These are phyloP conservation scores for Dendrolimus houi DNA, from an alignment of 2,888 invertebrate genomes.

Conservation along the genomic window DNA sequence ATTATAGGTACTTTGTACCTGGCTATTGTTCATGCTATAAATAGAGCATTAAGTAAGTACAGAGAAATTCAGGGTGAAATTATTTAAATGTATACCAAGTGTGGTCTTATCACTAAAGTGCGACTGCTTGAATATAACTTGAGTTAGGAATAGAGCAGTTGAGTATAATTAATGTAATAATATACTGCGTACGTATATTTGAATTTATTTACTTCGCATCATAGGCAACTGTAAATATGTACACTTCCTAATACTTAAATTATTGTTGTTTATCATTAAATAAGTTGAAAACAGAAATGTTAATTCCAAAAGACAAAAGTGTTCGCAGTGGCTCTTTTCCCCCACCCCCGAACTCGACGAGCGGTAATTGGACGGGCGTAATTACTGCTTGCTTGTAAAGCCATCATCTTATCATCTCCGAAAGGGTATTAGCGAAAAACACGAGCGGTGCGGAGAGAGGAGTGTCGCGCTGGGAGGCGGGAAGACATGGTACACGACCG, in stretches of 20 bases:
- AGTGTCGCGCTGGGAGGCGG: conserved; percentile 4
- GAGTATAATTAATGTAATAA: too few species aligned
- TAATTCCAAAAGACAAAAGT: conserved; percentile 25
- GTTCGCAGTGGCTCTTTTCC: conserved; percentile 40
- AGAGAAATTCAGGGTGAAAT: too few species aligned
- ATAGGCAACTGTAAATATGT: background rate
- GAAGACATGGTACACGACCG: conserved; percentile 20
- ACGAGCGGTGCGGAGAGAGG: conserved; percentile 28
- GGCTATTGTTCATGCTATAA: too few species aligned
- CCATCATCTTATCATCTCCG: conserved; percentile 71
- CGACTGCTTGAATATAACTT: too few species aligned
- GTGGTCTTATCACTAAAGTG: too few species aligned
- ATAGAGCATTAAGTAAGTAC: too few species aligned
- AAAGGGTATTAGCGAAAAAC: conserved; percentile 71
- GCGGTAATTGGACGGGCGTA: conserved; percentile 65
- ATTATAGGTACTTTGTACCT: too few species aligned
- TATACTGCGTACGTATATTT: too few species aligned
- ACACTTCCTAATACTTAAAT: background rate
- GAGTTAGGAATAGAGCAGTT: too few species aligned
- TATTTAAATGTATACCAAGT: too few species aligned
- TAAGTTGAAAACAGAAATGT: conserved; percentile 11
- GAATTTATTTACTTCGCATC: too few species aligned
- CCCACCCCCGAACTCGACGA: conserved; percentile 29
- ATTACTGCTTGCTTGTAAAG: conserved; percentile 72
- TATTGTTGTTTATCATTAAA: conserved; percentile 1